These are phyloP conservation scores for Pteronotus mesoamericanus DNA, from an alignment of 2,797 vertebrate species.

Conservation along the genomic window DNA sequence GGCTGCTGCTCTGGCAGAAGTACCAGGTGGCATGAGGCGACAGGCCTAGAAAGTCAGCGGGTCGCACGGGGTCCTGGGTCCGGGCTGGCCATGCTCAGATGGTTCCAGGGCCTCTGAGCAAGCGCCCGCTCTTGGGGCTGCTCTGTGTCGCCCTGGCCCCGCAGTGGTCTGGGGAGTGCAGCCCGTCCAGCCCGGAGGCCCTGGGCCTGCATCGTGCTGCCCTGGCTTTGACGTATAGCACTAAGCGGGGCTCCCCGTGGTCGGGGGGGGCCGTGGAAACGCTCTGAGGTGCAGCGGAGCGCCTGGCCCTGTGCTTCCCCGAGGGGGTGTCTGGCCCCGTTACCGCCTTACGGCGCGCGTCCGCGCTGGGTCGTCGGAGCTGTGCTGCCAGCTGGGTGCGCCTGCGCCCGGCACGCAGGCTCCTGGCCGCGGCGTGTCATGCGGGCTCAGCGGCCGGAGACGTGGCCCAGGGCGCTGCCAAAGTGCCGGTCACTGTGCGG, in stretches of 20 bases:
- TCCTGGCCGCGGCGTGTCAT: not conserved
- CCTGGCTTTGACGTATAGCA: slow-evolving; percentile 67
- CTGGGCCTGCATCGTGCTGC: slow-evolving; percentile 40
- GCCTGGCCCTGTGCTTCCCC: not conserved
- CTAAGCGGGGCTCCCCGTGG: slow-evolving; percentile 59
- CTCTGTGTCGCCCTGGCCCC: not conserved
- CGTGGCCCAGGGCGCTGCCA: not conserved
- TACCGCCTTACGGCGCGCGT: not conserved
- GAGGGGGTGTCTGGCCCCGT: not conserved
- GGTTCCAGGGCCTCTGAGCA: not conserved
- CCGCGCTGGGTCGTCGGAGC: accelerated
- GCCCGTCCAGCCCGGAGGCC: not conserved
- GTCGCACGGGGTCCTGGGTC: not conserved
- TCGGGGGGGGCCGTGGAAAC: slow-evolving; percentile 58
- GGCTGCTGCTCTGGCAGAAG: not conserved
- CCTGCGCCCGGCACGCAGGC: not conserved
- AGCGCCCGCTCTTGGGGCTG: not conserved
- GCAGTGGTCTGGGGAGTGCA: slow-evolving; percentile 35
- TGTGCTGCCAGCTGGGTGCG: not conserved
- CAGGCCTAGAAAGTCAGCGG: not conserved
- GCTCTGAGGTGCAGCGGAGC: not conserved
- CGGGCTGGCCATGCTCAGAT: not conserved
- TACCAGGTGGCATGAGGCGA: not conserved
- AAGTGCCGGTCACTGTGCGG: not conserved
- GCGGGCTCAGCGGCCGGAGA: not conserved